Evolutionary conservation across 2,888 invertebrate species (phyloP).

Genomic region (Chelonus formosanus): DNA sequence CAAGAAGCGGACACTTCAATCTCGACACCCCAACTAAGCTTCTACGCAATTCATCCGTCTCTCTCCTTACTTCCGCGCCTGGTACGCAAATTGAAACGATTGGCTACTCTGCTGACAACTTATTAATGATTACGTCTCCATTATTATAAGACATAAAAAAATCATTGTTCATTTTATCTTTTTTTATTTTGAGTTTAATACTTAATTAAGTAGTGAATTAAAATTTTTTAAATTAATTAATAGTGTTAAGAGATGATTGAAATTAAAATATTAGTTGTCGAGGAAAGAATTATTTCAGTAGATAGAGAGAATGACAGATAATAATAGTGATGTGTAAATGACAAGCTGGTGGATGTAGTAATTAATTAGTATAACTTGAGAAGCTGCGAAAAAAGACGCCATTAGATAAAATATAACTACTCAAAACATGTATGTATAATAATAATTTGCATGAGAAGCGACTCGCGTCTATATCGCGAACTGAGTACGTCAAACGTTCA

Average conservation of each 20-base stretch:
- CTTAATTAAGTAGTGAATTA: too few relatives aligned
- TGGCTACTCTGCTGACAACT: slow-evolving; percentile 39
- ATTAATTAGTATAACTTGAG: neutral
- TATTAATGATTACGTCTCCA: slow-evolving; percentile 8
- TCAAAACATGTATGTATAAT: slow-evolving; percentile 27
- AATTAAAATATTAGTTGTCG: too few relatives aligned
- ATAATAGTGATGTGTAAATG: too few relatives aligned
- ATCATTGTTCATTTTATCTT: too few relatives aligned
- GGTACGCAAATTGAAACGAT: slow-evolving; percentile 57
- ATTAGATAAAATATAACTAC: slow-evolving; percentile 38
- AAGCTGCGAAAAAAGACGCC: slow-evolving; percentile 31
- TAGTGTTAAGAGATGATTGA: too few relatives aligned
- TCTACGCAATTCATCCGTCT: slow-evolving; percentile 34
- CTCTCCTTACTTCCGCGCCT: slow-evolving; percentile 52
- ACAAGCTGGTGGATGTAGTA: too few relatives aligned
- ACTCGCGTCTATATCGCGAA: slow-evolving; percentile 38
- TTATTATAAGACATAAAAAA: neutral
- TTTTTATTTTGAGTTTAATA: too few relatives aligned
- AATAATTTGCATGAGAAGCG: slow-evolving; percentile 63
- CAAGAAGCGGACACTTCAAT: slow-evolving; percentile 65
- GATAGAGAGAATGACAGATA: too few relatives aligned
- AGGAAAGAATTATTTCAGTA: too few relatives aligned
- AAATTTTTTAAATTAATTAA: too few relatives aligned
- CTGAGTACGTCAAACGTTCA: slow-evolving; percentile 45
- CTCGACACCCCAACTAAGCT: slow-evolving; percentile 52